A percentile compares a stretch with the other conserved stretches of the same genome.
phyloP scores from a whole-genome alignment of 2,888 invertebrate species.

The Hedya salicella region DNA sequence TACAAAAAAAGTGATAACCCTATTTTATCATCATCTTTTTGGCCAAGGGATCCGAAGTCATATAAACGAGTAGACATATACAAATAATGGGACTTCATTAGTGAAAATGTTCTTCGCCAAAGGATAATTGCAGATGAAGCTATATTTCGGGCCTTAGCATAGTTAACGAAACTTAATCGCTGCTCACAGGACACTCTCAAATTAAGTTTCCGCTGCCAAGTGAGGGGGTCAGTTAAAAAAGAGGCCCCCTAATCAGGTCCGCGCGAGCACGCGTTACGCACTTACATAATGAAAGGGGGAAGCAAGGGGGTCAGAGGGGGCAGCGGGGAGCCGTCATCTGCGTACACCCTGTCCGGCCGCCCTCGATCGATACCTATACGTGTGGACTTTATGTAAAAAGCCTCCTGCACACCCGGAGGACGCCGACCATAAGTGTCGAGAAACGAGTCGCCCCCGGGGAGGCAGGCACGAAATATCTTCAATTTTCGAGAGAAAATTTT shows the following conservation, averaged over 20 bases:
- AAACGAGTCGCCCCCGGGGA: slow-evolving; percentile 83
- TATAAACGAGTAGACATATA: slow-evolving; percentile 8
- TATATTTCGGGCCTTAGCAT: slow-evolving; percentile 48
- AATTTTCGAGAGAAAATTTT: slow-evolving; percentile 85
- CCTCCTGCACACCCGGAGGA: slow-evolving; percentile 83
- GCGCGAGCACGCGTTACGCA: slow-evolving; percentile 84
- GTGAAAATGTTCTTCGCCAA: slow-evolving; percentile 47
- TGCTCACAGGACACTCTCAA: slow-evolving; percentile 72
- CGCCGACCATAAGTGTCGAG: slow-evolving; percentile 85
- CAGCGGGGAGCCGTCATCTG: slow-evolving; percentile 80
- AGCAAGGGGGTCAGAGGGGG: slow-evolving; percentile 66
- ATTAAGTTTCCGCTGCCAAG: slow-evolving; percentile 81
- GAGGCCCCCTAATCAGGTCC: slow-evolving; percentile 84
- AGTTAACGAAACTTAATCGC: slow-evolving; percentile 69
- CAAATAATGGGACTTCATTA: slow-evolving; percentile 23
- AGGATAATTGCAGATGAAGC: slow-evolving; percentile 53
- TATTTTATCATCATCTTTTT: neutral
- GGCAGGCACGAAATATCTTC: slow-evolving; percentile 83
- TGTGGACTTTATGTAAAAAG: slow-evolving; percentile 85
- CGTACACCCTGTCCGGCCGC: slow-evolving; percentile 83
- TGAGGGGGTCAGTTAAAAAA: slow-evolving; percentile 84
- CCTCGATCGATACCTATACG: slow-evolving; percentile 84
- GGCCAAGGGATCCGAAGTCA: neutral
- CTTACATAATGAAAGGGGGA: slow-evolving; percentile 85
- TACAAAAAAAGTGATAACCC: neutral